Evolutionary conservation across 2,888 invertebrate species (phyloP).

Genomic region (Brachylomia viminalis): DNA sequence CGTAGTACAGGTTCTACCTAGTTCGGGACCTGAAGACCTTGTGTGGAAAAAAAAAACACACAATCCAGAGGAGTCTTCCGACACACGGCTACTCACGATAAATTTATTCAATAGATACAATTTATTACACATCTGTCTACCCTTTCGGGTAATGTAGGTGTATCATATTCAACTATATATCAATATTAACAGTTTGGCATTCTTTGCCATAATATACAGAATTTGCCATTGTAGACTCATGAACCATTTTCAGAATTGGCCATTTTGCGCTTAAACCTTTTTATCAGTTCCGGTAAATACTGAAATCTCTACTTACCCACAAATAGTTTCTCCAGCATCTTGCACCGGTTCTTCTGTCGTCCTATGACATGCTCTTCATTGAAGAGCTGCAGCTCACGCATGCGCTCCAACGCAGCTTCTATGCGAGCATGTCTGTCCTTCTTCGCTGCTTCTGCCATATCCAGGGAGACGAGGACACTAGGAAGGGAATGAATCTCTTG

Average conservation of each 20-base stretch:
- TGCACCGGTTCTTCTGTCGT: constrained; percentile 76
- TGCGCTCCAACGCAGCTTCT: constrained; percentile 77
- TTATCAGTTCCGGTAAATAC: not conserved
- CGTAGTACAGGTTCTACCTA: no score
- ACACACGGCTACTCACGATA: not conserved
- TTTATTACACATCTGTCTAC: not conserved
- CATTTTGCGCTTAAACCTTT: not conserved
- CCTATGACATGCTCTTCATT: constrained; percentile 77
- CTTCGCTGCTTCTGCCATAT: constrained; percentile 78
- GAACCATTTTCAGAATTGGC: not conserved
- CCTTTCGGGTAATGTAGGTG: not conserved
- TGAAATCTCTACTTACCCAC: constrained; percentile 75
- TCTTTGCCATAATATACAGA: no score
- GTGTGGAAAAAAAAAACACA: no score
- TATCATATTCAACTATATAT: not conserved
- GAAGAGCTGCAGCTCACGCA: constrained; percentile 80
- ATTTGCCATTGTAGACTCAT: not conserved
- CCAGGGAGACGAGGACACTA: constrained; percentile 77
- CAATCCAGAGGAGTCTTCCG: not conserved
- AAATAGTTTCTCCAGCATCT: constrained; percentile 77
- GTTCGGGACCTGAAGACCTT: no score
- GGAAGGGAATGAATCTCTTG: not conserved
- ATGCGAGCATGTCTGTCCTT: constrained; percentile 72
- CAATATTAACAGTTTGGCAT: not conserved
- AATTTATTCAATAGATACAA: not conserved